phyloP scores from a whole-genome alignment of 2,797 vertebrate species.

The Fundulus diaphanus region DNA sequence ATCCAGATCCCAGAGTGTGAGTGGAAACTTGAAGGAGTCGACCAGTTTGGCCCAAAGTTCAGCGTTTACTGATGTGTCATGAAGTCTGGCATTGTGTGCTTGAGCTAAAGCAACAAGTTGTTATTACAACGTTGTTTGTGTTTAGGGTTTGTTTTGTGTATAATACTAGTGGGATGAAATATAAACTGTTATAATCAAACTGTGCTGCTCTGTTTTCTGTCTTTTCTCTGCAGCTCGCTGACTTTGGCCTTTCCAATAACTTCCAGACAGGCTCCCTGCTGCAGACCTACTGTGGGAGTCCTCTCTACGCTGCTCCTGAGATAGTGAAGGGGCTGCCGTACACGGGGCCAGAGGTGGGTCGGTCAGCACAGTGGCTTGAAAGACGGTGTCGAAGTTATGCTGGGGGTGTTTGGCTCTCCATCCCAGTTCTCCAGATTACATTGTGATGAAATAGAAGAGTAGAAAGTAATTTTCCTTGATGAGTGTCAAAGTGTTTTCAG shows the following conservation, averaged over 20 bases:
- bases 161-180: not conserved
- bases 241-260: conserved; percentile 83
- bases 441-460: not conserved
- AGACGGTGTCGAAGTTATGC: not conserved
- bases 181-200: conserved; percentile 6
- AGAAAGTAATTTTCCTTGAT: not conserved
- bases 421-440: not conserved
- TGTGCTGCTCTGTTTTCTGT: conserved; percentile 7
- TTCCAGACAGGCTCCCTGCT: conserved; percentile 73
- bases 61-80: conserved; percentile 12
- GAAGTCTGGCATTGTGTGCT: not conserved
- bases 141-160: not conserved
- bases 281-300: conserved; percentile 87
- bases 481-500: not conserved
- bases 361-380: conserved; percentile 7
- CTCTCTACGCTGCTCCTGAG: conserved; percentile 86
- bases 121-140: not conserved
- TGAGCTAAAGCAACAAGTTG: not conserved
- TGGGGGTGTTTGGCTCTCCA: not conserved
- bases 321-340: conserved; percentile 86
- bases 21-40: not conserved
- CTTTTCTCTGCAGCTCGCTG: conserved; percentile 77
- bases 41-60: not conserved
- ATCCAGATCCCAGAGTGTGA: conserved; percentile 28
- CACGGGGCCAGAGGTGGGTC: conserved; percentile 83